A percentile compares a stretch with the other conserved stretches of the same genome.
Conservation (phyloP, 2,888 invertebrate genomes). For the Schizotus pectinicornis region DNA sequence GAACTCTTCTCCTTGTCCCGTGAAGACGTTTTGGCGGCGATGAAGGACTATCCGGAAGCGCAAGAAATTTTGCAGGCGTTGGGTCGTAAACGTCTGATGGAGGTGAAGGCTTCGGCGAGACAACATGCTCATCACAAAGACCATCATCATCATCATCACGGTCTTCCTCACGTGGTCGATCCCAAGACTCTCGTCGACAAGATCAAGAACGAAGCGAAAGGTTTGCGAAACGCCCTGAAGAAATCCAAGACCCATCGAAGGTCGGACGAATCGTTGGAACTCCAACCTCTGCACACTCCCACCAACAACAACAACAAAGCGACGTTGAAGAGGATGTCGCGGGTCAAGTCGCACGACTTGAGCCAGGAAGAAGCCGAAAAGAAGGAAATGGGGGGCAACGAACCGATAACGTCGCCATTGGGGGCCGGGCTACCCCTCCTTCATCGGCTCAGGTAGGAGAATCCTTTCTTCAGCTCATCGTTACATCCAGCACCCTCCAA, state of each 20-base stretch:
- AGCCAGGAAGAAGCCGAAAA: constrained; percentile 57
- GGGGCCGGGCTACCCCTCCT: constrained; percentile 85
- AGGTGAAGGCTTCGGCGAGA: constrained; percentile 66
- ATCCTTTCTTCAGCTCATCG: not conserved
- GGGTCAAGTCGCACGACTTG: constrained; percentile 75
- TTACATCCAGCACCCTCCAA: not conserved
- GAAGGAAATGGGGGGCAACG: constrained; percentile 48
- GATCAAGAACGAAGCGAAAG: constrained; percentile 82
- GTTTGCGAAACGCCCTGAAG: constrained; percentile 66
- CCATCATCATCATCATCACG: constrained; percentile 33
- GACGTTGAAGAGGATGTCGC: constrained; percentile 73
- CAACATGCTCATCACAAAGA: constrained; percentile 46
- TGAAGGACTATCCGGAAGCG: constrained; percentile 97
- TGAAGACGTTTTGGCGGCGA: constrained; percentile 91
- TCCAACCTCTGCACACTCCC: constrained; percentile 65
- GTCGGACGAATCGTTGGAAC: constrained; percentile 70
- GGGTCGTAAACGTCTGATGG: constrained; percentile 85
- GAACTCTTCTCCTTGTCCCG: constrained; percentile 92
- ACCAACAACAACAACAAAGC: constrained; percentile 63
- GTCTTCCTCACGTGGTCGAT: constrained; percentile 38
- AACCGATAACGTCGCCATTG: constrained; percentile 68
- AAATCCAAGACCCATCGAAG: constrained; percentile 65
- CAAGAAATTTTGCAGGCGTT: constrained; percentile 91
- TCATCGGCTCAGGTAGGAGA: constrained; percentile 66
- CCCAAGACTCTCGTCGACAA: constrained; percentile 83